These are phyloP conservation scores for Phyto melanocephala DNA, from an alignment of 2,888 invertebrate species.

Conservation along the genomic window DNA sequence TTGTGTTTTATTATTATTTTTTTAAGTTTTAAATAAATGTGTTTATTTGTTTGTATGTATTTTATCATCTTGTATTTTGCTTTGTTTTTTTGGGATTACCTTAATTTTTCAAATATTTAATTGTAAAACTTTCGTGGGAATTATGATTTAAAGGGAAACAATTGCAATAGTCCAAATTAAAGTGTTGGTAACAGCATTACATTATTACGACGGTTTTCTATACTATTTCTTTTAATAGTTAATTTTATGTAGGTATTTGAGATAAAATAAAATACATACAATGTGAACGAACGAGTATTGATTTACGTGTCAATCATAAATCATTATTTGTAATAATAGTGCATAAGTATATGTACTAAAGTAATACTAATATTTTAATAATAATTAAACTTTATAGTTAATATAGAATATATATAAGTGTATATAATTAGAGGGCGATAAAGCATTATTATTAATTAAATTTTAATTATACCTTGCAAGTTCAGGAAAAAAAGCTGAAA, in stretches of 20 bases:
- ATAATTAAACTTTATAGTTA: slow-evolving; percentile 46
- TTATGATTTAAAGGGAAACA: slow-evolving; percentile 27
- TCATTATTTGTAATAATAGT: slow-evolving; percentile 26
- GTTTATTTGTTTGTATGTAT: slow-evolving; percentile 4
- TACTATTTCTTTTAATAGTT: no score
- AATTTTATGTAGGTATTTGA: no score
- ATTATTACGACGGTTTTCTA: background rate
- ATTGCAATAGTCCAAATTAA: slow-evolving; percentile 37
- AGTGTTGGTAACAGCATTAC: background rate
- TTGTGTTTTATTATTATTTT: no score
- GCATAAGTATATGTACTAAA: slow-evolving; percentile 23
- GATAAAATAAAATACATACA: slow-evolving; percentile 52
- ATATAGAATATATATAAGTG: slow-evolving; percentile 22
- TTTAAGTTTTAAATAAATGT: background rate
- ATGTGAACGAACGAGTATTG: slow-evolving; percentile 16
- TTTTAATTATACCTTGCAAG: slow-evolving; percentile 28
- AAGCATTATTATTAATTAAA: slow-evolving; percentile 32
- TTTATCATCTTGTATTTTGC: background rate
- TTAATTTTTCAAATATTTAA: slow-evolving; percentile 9
- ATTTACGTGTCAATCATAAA: slow-evolving; percentile 48
- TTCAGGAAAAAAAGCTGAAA: slow-evolving; percentile 50
- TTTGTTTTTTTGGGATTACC: background rate
- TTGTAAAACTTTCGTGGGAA: background rate
- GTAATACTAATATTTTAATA: slow-evolving; percentile 48
- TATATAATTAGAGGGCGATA: slow-evolving; percentile 48